Percentiles rank a stretch among this genome's conserved stretches.
Conservation (phyloP, 2,113 vertebrate species). For the Aptenodytes forsteri region DNA sequence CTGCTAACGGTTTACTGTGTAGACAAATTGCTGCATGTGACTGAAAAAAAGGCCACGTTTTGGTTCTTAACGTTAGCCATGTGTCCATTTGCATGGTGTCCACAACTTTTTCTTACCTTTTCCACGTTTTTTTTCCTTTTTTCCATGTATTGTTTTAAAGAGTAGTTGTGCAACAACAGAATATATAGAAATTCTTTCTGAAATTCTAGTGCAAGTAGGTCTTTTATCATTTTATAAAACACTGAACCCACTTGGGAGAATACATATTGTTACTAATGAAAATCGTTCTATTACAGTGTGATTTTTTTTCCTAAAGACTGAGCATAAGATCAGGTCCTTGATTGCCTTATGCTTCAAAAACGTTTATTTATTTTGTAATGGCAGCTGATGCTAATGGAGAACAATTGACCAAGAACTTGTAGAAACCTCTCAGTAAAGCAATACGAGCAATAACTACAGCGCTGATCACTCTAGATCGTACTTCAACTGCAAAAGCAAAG, state of each 20-base stretch:
- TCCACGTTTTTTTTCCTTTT: not conserved
- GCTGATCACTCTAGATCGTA: not conserved
- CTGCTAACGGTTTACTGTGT: not conserved
- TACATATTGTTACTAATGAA: not conserved
- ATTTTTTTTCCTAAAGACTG: not conserved
- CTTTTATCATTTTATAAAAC: not conserved
- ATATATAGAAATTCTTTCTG: not conserved
- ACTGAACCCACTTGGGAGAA: not conserved
- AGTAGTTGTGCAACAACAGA: too few relatives aligned
- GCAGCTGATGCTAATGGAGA: not conserved
- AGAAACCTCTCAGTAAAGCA: not conserved
- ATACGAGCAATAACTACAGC: accelerated
- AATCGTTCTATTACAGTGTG: not conserved
- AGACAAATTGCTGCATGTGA: not conserved
- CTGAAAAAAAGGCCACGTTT: not conserved
- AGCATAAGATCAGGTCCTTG: not conserved
- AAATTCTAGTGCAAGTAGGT: not conserved
- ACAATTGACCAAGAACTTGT: not conserved
- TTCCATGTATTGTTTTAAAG: not conserved
- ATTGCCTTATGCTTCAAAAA: not conserved
- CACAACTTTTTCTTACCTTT: not conserved
- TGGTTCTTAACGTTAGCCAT: not conserved
- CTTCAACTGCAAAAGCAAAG: not conserved
- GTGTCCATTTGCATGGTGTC: not conserved
- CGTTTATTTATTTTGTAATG: not conserved